Conservation (phyloP, 2,797 vertebrate genomes). For the Lepus townsendii region DNA sequence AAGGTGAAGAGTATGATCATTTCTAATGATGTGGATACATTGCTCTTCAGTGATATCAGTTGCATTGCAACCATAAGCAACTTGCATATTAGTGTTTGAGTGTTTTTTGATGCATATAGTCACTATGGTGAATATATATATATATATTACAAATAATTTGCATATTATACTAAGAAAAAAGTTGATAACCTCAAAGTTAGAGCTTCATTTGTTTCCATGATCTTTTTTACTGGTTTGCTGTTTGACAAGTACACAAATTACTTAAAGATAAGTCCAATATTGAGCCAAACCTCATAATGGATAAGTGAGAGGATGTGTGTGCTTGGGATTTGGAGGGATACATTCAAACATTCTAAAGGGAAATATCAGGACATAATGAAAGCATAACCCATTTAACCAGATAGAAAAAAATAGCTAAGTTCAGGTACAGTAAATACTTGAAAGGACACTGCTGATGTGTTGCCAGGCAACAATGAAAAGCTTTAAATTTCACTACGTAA, state of each 20-base stretch:
- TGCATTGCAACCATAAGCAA: background rate
- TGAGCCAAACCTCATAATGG: background rate
- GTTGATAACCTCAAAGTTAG: background rate
- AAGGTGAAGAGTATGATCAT: background rate
- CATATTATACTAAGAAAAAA: conserved; percentile 8
- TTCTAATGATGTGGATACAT: background rate
- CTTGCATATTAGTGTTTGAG: background rate
- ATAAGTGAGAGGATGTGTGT: background rate
- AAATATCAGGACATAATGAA: conserved; percentile 8
- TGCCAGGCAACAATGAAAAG: conserved; percentile 40
- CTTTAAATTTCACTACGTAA: conserved; percentile 55
- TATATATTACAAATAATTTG: background rate
- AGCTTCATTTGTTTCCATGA: conserved; percentile 4
- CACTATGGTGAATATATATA: background rate
- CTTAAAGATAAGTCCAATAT: background rate
- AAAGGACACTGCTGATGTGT: conserved; percentile 40
- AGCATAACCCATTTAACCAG: conserved; percentile 34
- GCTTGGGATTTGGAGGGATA: background rate
- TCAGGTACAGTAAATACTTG: background rate
- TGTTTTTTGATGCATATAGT: background rate
- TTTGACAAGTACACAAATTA: background rate
- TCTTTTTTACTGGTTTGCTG: background rate
- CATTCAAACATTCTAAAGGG: background rate
- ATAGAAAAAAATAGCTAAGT: conserved; percentile 18
- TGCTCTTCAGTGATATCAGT: background rate